Conservation (phyloP, 2,113 vertebrate species). For the Heloderma charlesbogerti region DNA sequence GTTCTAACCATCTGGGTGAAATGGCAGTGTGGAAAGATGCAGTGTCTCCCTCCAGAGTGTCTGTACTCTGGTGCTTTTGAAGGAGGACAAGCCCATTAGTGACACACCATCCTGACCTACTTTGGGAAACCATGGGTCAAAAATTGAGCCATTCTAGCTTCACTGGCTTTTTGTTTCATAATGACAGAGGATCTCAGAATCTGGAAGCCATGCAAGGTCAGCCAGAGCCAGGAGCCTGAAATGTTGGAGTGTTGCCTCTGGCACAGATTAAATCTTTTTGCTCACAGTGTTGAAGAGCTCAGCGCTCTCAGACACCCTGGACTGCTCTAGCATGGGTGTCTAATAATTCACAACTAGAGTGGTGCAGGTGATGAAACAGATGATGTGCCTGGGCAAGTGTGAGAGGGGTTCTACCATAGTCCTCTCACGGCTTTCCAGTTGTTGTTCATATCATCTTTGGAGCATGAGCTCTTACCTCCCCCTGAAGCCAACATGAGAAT, state of each 20-base stretch:
- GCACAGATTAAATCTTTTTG: not conserved
- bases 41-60: not conserved
- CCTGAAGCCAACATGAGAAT: not conserved
- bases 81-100: constrained; percentile 42
- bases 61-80: not conserved
- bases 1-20: not conserved
- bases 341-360: not conserved
- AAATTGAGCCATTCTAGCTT: constrained; percentile 12
- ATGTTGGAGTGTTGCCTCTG: not conserved
- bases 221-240: not conserved
- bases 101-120: constrained; percentile 51
- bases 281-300: not conserved
- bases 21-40: not conserved
- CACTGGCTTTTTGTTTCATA: not conserved
- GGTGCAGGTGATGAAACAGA: not conserved
- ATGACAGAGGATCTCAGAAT: not conserved
- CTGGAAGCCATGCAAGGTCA: not conserved
- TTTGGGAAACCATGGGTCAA: constrained; percentile 52
- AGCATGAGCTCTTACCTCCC: not conserved
- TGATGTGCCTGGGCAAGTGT: not conserved
- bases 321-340: not conserved
- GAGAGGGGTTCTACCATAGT: not conserved
- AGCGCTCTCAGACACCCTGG: not conserved
- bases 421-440: not conserved
- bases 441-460: not conserved